A percentile compares a stretch with the other conserved stretches of the same genome.
Evolutionary conservation across 2,113 vertebrate species (phyloP).

Genomic region (Pluvialis apricaria): DNA sequence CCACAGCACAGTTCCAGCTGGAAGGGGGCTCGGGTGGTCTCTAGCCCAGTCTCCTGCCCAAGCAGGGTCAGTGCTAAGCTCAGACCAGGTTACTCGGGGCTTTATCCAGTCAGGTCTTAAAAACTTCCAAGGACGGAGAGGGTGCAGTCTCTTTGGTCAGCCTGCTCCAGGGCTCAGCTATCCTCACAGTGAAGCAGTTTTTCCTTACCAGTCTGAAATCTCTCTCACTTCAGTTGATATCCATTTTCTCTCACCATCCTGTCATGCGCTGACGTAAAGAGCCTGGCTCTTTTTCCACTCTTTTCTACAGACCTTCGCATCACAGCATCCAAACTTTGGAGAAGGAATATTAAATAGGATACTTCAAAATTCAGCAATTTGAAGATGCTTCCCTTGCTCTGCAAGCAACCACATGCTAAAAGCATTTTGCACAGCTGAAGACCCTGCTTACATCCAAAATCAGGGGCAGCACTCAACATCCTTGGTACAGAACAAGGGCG

Average conservation of each 20-base stretch:
- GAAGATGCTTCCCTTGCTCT: not conserved
- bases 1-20: not conserved
- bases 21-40: not conserved
- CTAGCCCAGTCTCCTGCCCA: not conserved
- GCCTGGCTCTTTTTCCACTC: not conserved
- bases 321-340: not conserved
- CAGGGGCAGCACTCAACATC: not conserved
- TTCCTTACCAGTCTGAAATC: not conserved
- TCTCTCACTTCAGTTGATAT: not conserved
- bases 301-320: not conserved
- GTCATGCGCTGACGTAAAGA: not conserved
- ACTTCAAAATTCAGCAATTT: not conserved
- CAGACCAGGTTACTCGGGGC: not conserved
- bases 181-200: accelerated
- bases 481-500: not conserved
- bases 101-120: not conserved
- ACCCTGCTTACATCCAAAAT: not conserved
- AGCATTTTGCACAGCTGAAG: not conserved
- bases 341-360: not conserved
- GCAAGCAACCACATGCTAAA: not conserved
- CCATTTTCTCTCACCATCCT: not conserved
- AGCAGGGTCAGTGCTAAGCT: not conserved
- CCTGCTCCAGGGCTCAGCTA: not conserved
- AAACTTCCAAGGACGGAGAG: not conserved
- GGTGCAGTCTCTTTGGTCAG: not conserved